phyloP scores from a whole-genome alignment of 2,797 vertebrate genomes.

The Sebastes minor region DNA sequence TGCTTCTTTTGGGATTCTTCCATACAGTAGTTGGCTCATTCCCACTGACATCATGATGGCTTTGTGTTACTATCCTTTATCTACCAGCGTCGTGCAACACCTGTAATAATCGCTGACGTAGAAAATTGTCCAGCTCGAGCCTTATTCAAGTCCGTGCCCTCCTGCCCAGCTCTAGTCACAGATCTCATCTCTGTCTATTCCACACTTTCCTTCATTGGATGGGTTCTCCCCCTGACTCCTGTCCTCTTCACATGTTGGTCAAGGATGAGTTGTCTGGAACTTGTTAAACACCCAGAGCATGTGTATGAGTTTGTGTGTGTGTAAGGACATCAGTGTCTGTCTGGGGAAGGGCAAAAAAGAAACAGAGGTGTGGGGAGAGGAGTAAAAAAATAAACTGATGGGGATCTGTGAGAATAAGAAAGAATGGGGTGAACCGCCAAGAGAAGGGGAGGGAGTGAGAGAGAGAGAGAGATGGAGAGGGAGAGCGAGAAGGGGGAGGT shows the following conservation, averaged over 20 bases:
- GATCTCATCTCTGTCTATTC: neutral
- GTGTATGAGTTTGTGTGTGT: conserved; percentile 47
- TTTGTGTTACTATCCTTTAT: neutral
- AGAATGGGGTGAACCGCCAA: conserved; percentile 50
- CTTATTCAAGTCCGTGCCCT: neutral
- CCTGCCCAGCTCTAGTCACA: conserved; percentile 12
- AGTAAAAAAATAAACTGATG: neutral
- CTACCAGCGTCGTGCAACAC: neutral
- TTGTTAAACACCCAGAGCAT: conserved; percentile 42
- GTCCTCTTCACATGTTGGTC: conserved; percentile 32
- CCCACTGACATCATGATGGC: neutral
- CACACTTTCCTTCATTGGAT: neutral
- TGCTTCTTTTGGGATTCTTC: neutral
- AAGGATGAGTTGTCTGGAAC: conserved; percentile 67
- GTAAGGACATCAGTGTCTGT: conserved; percentile 18
- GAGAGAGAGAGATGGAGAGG: conserved; percentile 34
- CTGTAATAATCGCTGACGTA: neutral
- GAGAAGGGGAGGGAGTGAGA: conserved; percentile 44
- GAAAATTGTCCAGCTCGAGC: neutral
- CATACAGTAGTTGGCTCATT: neutral
- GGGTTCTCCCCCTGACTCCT: conserved; percentile 2
- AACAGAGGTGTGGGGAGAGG: conserved; percentile 16
- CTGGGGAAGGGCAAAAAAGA: conserved; percentile 19
- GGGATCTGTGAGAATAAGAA: conserved; percentile 43
- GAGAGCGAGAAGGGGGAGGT: conserved; percentile 65